Conservation (phyloP, 2,113 vertebrate genomes). For the Cervus canadensis region DNA sequence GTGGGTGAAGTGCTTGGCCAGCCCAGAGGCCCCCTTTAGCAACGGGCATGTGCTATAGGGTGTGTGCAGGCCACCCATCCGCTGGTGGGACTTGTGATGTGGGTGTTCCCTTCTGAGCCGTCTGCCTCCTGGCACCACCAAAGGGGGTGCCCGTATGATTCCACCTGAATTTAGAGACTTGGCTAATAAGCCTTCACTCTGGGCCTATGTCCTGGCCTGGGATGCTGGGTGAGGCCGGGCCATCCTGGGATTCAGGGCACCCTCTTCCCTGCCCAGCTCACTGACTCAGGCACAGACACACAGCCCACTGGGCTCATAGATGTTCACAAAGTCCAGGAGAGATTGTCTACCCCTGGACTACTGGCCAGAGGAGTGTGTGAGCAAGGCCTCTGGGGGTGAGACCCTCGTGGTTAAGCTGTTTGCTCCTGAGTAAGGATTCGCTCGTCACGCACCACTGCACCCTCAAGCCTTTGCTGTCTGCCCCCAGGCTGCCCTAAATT, state of each 20-base stretch:
- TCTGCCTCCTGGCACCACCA: neutral
- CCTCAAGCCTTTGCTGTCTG: neutral
- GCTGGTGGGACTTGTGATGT: too few relatives aligned
- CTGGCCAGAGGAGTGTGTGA: neutral
- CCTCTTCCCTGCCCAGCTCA: rapidly evolving
- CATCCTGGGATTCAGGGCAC: neutral
- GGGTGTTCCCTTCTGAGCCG: neutral
- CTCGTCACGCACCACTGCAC: rapidly evolving
- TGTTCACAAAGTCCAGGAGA: neutral
- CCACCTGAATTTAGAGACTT: neutral
- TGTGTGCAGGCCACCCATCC: neutral
- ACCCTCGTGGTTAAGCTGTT: neutral
- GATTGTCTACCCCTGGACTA: neutral
- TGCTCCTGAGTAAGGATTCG: neutral
- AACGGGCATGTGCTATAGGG: rapidly evolving
- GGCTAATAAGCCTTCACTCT: too few relatives aligned
- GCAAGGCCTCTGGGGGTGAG: neutral
- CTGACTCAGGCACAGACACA: neutral
- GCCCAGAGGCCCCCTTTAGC: neutral
- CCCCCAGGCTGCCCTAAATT: neutral
- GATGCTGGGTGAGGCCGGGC: too few relatives aligned
- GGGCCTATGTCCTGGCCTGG: neutral
- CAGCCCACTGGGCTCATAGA: neutral
- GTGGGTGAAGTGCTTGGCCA: neutral
- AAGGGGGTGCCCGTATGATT: rapidly evolving